These are phyloP conservation scores for Dasysyrphus tricinctus DNA, from an alignment of 2,888 invertebrate genomes.

Conservation along the genomic window DNA sequence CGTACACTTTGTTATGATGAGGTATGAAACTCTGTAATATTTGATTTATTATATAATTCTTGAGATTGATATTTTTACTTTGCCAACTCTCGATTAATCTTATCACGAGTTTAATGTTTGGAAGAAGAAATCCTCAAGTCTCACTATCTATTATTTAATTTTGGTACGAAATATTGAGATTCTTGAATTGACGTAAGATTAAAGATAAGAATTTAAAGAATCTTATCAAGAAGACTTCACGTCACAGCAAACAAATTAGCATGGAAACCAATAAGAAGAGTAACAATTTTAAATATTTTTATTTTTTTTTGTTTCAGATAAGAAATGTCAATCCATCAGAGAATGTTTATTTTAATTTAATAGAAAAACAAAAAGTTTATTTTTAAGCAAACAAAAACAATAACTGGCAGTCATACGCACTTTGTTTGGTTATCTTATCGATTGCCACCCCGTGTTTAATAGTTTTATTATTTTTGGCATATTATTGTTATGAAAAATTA, in stretches of 20 bases:
- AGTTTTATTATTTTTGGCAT: too few relatives aligned
- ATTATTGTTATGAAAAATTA: too few relatives aligned
- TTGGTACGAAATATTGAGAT: background rate
- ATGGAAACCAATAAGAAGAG: slow-evolving; percentile 24
- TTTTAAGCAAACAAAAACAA: background rate
- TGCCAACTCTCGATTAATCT: background rate
- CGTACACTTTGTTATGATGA: background rate
- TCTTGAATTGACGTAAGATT: slow-evolving; percentile 20
- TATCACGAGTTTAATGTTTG: background rate
- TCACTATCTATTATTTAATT: background rate
- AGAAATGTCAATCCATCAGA: slow-evolving; percentile 19
- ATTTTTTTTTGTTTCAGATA: too few relatives aligned
- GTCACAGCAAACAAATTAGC: slow-evolving; percentile 15
- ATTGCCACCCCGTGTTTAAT: too few relatives aligned
- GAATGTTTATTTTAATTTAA: slow-evolving; percentile 23
- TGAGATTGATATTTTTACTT: background rate
- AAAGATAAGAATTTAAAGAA: slow-evolving; percentile 6
- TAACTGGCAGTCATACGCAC: background rate
- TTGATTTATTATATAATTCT: background rate
- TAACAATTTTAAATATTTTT: background rate
- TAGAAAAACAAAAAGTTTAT: background rate
- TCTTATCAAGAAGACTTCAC: slow-evolving; percentile 7
- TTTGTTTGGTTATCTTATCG: too few relatives aligned
- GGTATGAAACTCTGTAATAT: background rate
- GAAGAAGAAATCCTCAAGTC: background rate